A percentile compares a stretch with the other conserved stretches of the same genome.
Conservation (phyloP, 2,797 vertebrate species). For the Valencia hispanica region DNA sequence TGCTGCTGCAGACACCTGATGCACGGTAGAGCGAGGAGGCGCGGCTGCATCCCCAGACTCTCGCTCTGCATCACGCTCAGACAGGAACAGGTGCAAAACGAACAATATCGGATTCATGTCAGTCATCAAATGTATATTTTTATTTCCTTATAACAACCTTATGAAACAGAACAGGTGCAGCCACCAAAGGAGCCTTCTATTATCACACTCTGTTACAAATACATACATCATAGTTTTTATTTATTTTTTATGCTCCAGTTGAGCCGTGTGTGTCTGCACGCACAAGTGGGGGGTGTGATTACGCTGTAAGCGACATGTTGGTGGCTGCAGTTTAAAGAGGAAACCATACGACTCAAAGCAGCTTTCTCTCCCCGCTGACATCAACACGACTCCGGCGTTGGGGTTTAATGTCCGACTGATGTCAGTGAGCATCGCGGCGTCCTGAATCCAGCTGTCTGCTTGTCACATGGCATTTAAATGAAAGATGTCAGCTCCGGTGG, state of each 20-base stretch:
- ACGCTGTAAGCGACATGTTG: conserved; percentile 62
- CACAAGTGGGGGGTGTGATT: conserved; percentile 55
- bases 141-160: conserved; percentile 81
- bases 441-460: conserved; percentile 21
- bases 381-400: conserved; percentile 35
- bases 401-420: conserved; percentile 9
- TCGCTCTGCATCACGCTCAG: conserved; percentile 7
- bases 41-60: conserved; percentile 5
- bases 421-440: not conserved
- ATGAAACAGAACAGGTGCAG: conserved; percentile 85
- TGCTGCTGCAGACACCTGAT: conserved; percentile 46
- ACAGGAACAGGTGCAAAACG: not conserved
- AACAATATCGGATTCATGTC: conserved; percentile 68
- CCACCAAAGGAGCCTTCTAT: conserved; percentile 61
- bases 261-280: conserved; percentile 58
- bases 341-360: conserved; percentile 60
- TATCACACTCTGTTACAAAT: conserved; percentile 72
- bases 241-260: conserved; percentile 74
- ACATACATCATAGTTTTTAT: conserved; percentile 79
- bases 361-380: conserved; percentile 47
- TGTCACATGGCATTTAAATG: not conserved
- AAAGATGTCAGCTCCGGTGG: not conserved
- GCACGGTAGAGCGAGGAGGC: conserved; percentile 29
- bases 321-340: conserved; percentile 53
- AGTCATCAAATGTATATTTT: conserved; percentile 50